Percentiles rank a stretch among this genome's conserved stretches.
Conservation (phyloP, 2,113 vertebrate species). For the Nerophis lumbriciformis region DNA sequence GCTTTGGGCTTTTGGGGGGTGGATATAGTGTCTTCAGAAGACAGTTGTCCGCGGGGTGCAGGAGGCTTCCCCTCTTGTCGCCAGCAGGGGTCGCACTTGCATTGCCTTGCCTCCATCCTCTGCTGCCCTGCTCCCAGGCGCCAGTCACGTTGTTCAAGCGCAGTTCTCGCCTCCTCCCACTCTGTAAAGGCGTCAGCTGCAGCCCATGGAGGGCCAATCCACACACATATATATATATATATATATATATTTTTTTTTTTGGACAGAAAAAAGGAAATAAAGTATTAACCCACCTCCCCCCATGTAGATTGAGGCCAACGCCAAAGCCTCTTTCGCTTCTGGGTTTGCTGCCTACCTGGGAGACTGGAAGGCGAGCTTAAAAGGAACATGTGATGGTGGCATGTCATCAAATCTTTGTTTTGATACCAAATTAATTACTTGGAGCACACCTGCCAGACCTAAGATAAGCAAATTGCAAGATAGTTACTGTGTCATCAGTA, state of each 20-base stretch:
- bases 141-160: slow-evolving; percentile 67
- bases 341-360: neutral
- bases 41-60: slow-evolving; percentile 28
- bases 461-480: too few species aligned
- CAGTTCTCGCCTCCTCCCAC: slow-evolving; percentile 37
- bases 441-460: too few species aligned
- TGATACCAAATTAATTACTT: neutral
- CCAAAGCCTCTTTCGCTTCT: neutral
- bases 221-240: neutral
- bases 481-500: too few species aligned
- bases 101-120: slow-evolving; percentile 53
- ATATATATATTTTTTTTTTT: slow-evolving; percentile 13
- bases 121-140: slow-evolving; percentile 44
- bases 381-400: neutral
- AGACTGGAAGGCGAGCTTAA: neutral
- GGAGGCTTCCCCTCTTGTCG: neutral
- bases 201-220: slow-evolving; percentile 30
- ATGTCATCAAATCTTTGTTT: slow-evolving; percentile 8
- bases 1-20: slow-evolving; percentile 22
- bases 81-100: slow-evolving; percentile 72
- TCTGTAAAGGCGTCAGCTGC: slow-evolving; percentile 35
- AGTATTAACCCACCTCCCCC: slow-evolving; percentile 19
- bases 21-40: slow-evolving; percentile 15
- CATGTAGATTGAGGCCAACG: slow-evolving; percentile 12
- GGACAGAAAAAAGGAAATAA: slow-evolving; percentile 38